These are phyloP conservation scores for Xanthorhoe spadicearia DNA, from an alignment of 2,888 invertebrate genomes.

Conservation along the genomic window DNA sequence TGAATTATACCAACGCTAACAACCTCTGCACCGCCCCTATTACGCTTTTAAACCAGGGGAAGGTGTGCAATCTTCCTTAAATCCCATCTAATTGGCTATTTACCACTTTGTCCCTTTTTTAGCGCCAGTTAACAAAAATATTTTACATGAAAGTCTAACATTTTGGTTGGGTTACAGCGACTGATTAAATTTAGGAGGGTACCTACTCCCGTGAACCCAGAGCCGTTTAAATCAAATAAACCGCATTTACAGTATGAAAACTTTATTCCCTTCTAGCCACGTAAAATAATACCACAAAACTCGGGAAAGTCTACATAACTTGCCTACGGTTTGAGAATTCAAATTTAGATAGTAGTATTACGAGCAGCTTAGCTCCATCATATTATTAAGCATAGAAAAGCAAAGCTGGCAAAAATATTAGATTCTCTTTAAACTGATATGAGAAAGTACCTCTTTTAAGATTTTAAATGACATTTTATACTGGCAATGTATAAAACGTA, in stretches of 20 bases:
- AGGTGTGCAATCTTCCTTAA: constrained; percentile 32
- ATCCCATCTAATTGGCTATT: constrained; percentile 32
- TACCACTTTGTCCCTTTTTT: constrained; percentile 35
- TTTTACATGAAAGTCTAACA: constrained; percentile 45
- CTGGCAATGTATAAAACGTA: not conserved
- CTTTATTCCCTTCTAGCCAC: constrained; percentile 61
- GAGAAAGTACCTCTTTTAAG: not conserved
- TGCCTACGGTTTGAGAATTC: constrained; percentile 59
- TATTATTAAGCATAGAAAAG: constrained; percentile 49
- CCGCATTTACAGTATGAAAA: constrained; percentile 63
- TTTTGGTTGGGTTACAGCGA: constrained; percentile 48
- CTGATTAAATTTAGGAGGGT: constrained; percentile 56
- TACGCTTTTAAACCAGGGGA: constrained; percentile 9
- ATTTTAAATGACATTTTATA: not conserved
- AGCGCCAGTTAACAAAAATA: constrained; percentile 34
- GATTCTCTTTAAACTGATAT: not conserved
- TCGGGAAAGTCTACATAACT: constrained; percentile 58
- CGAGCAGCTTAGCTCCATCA: constrained; percentile 46
- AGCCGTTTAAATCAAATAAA: constrained; percentile 61
- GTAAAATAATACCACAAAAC: constrained; percentile 64
- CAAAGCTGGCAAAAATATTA: not conserved
- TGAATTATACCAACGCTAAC: constrained; percentile 1
- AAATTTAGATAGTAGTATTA: constrained; percentile 56
- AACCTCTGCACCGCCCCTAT: constrained; percentile 9
- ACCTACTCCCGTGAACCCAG: constrained; percentile 47